phyloP scores from a whole-genome alignment of 2,113 vertebrate species.

The Aegotheles bennettii region DNA sequence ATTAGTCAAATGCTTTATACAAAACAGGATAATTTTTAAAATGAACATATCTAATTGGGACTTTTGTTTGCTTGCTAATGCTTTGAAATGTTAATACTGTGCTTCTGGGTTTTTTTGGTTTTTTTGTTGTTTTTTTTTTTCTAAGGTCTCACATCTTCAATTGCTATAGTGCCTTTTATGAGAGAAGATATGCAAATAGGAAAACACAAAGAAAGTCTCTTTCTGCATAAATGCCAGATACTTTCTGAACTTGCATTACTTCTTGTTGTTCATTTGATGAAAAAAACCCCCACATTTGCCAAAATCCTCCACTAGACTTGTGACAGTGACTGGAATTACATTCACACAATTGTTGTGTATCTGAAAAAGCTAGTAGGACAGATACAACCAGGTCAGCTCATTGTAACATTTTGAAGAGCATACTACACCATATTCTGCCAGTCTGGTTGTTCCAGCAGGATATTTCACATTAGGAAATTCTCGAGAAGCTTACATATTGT shows the following conservation, averaged over 20 bases:
- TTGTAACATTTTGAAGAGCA: not conserved
- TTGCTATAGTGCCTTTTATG: not conserved
- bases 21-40: not conserved
- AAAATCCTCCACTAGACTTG: not conserved
- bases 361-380: not conserved
- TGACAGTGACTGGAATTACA: not conserved
- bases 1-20: not conserved
- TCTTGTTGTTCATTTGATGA: not conserved
- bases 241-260: not conserved
- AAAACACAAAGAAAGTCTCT: not conserved
- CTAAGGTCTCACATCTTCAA: not conserved
- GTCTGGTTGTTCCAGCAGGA: not conserved
- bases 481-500: not conserved
- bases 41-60: not conserved
- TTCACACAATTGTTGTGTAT: not conserved
- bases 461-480: not conserved
- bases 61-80: not conserved
- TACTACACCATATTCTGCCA: not conserved
- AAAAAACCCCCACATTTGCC: not conserved
- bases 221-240: not conserved
- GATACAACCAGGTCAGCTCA: not conserved
- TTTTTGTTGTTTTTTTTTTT: not conserved
- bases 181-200: constrained; percentile 3
- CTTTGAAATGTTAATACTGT: not conserved
- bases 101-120: too few relatives aligned